Conservation (phyloP, 2,888 invertebrate species). For the Anodontia alba region DNA sequence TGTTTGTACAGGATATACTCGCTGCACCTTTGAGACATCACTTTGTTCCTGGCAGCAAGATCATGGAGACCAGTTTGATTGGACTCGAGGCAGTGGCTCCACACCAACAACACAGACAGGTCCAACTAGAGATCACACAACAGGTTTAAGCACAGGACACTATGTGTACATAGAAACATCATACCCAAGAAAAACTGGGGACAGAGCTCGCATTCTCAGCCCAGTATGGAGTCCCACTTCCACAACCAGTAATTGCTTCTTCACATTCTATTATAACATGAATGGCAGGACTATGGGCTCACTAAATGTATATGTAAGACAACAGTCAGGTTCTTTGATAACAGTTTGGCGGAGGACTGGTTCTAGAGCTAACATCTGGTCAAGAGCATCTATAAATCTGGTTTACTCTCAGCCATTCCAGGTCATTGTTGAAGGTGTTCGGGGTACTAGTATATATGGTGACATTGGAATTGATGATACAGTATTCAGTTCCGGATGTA, state of each 20-base stretch:
- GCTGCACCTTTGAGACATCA: slow-evolving; percentile 78
- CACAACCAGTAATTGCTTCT: slow-evolving; percentile 57
- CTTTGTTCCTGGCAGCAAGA: slow-evolving; percentile 80
- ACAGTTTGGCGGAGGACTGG: slow-evolving; percentile 70
- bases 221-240: slow-evolving; percentile 61
- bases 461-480: slow-evolving; percentile 83
- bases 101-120: slow-evolving; percentile 67
- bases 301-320: slow-evolving; percentile 74
- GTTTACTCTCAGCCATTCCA: slow-evolving; percentile 69
- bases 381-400: slow-evolving; percentile 67
- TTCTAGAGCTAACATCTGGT: slow-evolving; percentile 75
- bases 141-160: slow-evolving; percentile 70
- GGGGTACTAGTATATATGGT: slow-evolving; percentile 67
- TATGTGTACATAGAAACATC: slow-evolving; percentile 81
- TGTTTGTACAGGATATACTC: slow-evolving; percentile 48
- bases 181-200: slow-evolving; percentile 69
- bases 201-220: slow-evolving; percentile 81
- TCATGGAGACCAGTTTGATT: slow-evolving; percentile 73
- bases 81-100: slow-evolving; percentile 66
- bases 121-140: slow-evolving; percentile 75
- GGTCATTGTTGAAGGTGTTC: slow-evolving; percentile 77
- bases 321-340: slow-evolving; percentile 50
- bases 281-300: slow-evolving; percentile 75
- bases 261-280: slow-evolving; percentile 79
- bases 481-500: slow-evolving; percentile 74